A percentile compares a stretch with the other conserved stretches of the same genome.
Conservation (phyloP, 2,888 invertebrate species). For the Galerucella pusilla region DNA sequence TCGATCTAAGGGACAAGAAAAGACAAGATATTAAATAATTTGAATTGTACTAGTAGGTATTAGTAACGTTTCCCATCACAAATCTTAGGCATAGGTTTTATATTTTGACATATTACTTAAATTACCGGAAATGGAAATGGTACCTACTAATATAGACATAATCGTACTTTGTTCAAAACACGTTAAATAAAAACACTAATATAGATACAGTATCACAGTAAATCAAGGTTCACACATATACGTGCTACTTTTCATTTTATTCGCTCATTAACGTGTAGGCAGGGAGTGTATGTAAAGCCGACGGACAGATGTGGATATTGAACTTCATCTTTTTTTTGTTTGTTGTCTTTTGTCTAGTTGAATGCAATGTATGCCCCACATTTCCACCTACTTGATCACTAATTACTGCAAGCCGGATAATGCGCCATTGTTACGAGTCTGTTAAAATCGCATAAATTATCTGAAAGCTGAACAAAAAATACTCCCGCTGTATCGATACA, state of each 20-base stretch:
- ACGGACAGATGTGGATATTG: slow-evolving; percentile 62
- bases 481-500: slow-evolving; percentile 40
- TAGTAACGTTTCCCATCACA: too few relatives aligned
- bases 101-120: too few relatives aligned
- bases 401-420: slow-evolving; percentile 63
- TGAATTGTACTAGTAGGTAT: too few relatives aligned
- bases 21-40: too few relatives aligned
- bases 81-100: too few relatives aligned
- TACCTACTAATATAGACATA: not conserved
- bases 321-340: slow-evolving; percentile 56
- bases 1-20: too few relatives aligned
- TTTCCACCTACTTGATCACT: slow-evolving; percentile 66
- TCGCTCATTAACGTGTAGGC: slow-evolving; percentile 42
- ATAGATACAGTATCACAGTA: not conserved
- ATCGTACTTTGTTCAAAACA: not conserved
- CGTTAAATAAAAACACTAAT: not conserved
- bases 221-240: not conserved
- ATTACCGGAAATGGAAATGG: not conserved
- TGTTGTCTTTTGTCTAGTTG: slow-evolving; percentile 61
- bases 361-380: slow-evolving; percentile 62
- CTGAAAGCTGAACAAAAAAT: slow-evolving; percentile 48
- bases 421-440: slow-evolving; percentile 62
- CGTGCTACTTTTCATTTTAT: slow-evolving; percentile 23
- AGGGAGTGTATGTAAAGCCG: slow-evolving; percentile 49
- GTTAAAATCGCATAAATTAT: slow-evolving; percentile 65